These are phyloP conservation scores for Drosophila pachea DNA, from an alignment of 1,140 invertebrate genomes.

Conservation along the genomic window DNA sequence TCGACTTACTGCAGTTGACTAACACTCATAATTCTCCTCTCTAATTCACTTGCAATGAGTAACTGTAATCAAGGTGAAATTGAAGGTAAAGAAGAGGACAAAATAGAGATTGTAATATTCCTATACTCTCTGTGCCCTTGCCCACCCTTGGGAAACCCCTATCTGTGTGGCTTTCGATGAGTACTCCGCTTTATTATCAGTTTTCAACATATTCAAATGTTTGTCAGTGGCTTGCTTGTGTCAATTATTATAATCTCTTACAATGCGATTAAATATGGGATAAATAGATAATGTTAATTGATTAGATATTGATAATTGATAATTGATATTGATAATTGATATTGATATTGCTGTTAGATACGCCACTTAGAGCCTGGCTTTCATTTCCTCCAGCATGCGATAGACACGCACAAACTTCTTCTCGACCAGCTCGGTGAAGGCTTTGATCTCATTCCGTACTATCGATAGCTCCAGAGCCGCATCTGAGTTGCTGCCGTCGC, in stretches of 20 bases:
- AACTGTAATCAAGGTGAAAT: too few species aligned
- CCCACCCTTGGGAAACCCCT: neutral
- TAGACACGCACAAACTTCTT: constrained; percentile 76
- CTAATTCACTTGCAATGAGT: too few species aligned
- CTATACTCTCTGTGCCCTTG: too few species aligned
- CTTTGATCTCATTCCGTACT: constrained; percentile 73
- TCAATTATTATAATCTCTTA: constrained; percentile 47
- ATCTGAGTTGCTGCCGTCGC: constrained; percentile 53
- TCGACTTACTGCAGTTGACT: too few species aligned
- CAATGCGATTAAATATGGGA: constrained; percentile 40
- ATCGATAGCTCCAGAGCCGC: constrained; percentile 70
- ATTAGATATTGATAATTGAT: constrained; percentile 21
- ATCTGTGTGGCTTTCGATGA: constrained; percentile 39
- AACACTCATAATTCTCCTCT: too few species aligned
- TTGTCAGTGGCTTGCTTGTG: constrained; percentile 56
- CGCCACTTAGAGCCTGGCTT: constrained; percentile 45
- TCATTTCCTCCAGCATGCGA: constrained; percentile 75
- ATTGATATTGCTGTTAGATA: constrained; percentile 1
- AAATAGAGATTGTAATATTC: too few species aligned
- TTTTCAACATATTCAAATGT: constrained; percentile 43
- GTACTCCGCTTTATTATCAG: constrained; percentile 59
- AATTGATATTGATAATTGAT: too few species aligned
- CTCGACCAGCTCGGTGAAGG: constrained; percentile 69
- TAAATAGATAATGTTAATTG: constrained; percentile 13
- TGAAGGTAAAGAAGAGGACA: too few species aligned